Evolutionary conservation across 2,797 vertebrate species (phyloP), one percentile per base, ranked within the genome.

Genomic region (Sebastes minor): DNA sequence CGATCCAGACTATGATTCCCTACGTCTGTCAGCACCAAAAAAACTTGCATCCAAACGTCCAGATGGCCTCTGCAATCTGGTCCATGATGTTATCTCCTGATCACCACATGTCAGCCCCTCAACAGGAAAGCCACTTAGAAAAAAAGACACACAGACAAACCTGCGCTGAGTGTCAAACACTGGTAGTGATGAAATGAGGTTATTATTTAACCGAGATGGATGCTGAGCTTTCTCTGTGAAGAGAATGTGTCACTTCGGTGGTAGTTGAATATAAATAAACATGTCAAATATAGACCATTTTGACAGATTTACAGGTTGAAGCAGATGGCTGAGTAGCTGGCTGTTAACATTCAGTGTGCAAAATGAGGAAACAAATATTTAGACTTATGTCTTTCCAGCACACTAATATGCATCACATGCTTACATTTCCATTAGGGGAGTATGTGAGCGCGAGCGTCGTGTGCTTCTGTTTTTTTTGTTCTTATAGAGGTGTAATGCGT

Each of bases 11-110:
- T 91, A 84, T 88, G 84, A 87, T 84, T 30, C 74, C 66, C 75
- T 28, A 81, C 33, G 89, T 93, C 91, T 91, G 85, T 81, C 85
- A 59, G 80, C 80, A 74, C 84, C 90, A 82, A 82, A 88, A 88
- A 73, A 93, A 86, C 89, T 80, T 77, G 74, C 81, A 83, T 93
- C 92, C 95, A 95, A 93, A 94, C 85, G 89, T 95, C 96, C 97
- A 97, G 97, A 97, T 97, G 97, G 97, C 82, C 80, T 71, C 83
- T 90, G 91, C 95, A 96, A 94, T 97, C 96, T 97, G 96, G 90
- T 86, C 76, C 86, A 84, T 82, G 90, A 95, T 94, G 91, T 35
- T 89, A 91, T 95, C 95, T 91, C 83, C 89, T 59, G 67, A 84
- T 89, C 81, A 91, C 94, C 94, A 95, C 94, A 95, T 97, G 96